Evolutionary conservation across 2,888 invertebrate genomes (phyloP), one percentile per base, ranked within the genome.

Genomic region (Endotricha flammealis): DNA sequence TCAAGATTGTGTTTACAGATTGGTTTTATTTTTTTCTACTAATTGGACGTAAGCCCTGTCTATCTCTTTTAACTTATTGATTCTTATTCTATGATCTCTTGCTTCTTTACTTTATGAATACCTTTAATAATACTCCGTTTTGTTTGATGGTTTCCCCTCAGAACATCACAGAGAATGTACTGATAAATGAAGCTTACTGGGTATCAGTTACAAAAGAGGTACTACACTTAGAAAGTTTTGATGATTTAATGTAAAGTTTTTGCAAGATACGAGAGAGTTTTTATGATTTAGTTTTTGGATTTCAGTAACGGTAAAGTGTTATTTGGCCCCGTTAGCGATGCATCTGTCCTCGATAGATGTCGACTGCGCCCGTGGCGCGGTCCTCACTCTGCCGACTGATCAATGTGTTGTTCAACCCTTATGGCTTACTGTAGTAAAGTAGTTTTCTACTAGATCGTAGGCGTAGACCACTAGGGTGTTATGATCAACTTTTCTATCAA

Each of bases 91-190:
- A 44, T 57, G 39, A 59, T 60, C 48, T 60, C 50, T 66, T 55
- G 56, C 64, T 64, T 62, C 50, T 63, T 42, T 27, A 42, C 29
- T 30, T 42, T 63, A 50, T 62, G 65, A 74, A 65, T 78, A 64
- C 70, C 57, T 70, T 72, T 82, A 83, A 82, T 85, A 81, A 82
- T 64, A 62, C 65, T 82, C 72, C 70, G 63, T 83, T 83, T 86
- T 86, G 73, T 86, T 86, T 86, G 76, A 78, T 81, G 80, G 78
- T 90, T 89, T 92, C 90, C 90, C 90, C 91, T 89, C 94, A 96
- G 96, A 96, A 96, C 91, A 94, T 96, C 92, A 95, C 95, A 90
- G 95, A 95, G 92, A 93, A 94, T 90, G 93, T 95, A 89, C 94
- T 95, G 90, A 91, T 95, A 90, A 96, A 95, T 90, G 95, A 95